These are phyloP conservation scores for Conus ventricosus DNA, from an alignment of 1,140 invertebrate species.

Conservation along the genomic window DNA sequence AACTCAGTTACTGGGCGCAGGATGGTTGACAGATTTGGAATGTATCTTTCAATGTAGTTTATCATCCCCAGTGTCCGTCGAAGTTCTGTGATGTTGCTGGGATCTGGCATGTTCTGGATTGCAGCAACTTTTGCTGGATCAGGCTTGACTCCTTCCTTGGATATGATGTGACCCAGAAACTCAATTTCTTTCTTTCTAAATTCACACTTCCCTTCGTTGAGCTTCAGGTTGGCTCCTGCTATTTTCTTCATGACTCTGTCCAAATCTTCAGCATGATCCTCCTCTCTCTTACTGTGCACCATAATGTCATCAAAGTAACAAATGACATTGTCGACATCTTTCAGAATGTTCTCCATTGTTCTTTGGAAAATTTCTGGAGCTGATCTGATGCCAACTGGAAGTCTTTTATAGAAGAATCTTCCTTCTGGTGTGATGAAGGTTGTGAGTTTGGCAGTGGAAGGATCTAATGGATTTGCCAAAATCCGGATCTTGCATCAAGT, in stretches of 20 bases:
- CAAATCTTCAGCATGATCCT: constrained; percentile 46
- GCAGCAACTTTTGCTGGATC: constrained; percentile 34
- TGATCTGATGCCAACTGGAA: constrained; percentile 46
- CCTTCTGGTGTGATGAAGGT: constrained; percentile 78
- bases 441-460: constrained; percentile 85
- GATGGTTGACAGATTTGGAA: constrained; percentile 28
- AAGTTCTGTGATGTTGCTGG: constrained; percentile 40
- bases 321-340: constrained; percentile 27
- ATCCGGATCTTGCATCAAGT: constrained; percentile 79
- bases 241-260: constrained; percentile 43
- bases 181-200: constrained; percentile 7
- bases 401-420: constrained; percentile 36
- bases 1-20: constrained; percentile 34
- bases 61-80: constrained; percentile 62
- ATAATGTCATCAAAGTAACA: constrained; percentile 49
- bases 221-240: neutral
- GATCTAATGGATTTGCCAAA: constrained; percentile 90
- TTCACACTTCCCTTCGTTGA: constrained; percentile 31
- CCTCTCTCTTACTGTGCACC: constrained; percentile 30
- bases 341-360: constrained; percentile 38
- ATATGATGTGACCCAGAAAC: constrained; percentile 29
- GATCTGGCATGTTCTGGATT: constrained; percentile 36
- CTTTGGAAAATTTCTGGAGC: constrained; percentile 46
- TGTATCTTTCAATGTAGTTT: constrained; percentile 68
- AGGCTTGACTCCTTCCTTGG: constrained; percentile 10